phyloP scores from a whole-genome alignment of 2,797 vertebrate genomes.

The Scomberomorus guttatus region DNA sequence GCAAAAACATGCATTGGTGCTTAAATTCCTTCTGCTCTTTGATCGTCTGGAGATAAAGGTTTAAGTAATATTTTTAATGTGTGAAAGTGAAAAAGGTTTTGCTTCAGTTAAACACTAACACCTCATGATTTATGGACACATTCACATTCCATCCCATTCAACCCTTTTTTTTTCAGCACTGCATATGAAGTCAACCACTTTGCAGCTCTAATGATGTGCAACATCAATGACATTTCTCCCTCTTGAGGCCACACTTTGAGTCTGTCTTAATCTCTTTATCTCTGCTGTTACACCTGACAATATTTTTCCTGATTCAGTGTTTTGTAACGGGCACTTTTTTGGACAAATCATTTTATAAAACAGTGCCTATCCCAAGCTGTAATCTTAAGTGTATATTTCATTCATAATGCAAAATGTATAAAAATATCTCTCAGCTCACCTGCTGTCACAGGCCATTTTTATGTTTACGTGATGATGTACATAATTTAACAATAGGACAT shows the following conservation, averaged over 20 bases:
- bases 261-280: constrained; percentile 50
- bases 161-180: constrained; percentile 4
- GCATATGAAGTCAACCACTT: constrained; percentile 25
- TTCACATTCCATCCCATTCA: constrained; percentile 18
- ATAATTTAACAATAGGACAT: neutral
- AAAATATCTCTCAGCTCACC: constrained; percentile 3
- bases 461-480: neutral
- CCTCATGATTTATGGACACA: constrained; percentile 8
- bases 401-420: constrained; percentile 8
- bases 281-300: constrained; percentile 33
- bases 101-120: constrained; percentile 25
- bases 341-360: constrained; percentile 28
- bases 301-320: constrained; percentile 13
- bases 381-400: neutral
- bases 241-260: constrained; percentile 29
- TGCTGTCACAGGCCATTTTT: neutral
- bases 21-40: neutral
- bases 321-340: constrained; percentile 21
- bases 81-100: neutral
- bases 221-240: constrained; percentile 43
- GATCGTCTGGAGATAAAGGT: constrained; percentile 1
- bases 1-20: neutral
- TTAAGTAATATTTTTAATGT: neutral
- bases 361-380: neutral
- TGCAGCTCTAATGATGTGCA: constrained; percentile 54